These are phyloP conservation scores for Serilophus lunatus DNA, from an alignment of 2,113 vertebrate genomes.

Conservation along the genomic window DNA sequence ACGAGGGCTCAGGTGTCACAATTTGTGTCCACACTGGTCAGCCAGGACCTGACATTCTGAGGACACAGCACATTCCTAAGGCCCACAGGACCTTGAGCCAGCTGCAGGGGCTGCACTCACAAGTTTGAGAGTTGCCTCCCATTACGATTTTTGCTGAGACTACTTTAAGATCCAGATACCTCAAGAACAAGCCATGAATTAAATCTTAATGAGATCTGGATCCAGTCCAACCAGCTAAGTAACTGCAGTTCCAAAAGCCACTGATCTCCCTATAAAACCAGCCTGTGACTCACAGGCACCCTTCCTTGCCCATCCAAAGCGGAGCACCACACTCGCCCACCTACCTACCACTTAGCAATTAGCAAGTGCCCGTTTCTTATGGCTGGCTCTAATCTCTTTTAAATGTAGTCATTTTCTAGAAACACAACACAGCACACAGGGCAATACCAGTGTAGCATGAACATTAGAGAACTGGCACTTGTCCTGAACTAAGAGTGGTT, in stretches of 20 bases:
- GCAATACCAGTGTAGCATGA: neutral
- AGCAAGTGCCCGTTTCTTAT: neutral
- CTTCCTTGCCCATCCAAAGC: neutral
- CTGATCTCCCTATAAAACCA: neutral
- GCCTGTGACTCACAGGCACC: neutral
- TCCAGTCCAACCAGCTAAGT: slow-evolving; percentile 4
- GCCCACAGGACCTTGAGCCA: neutral
- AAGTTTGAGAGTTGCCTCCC: neutral
- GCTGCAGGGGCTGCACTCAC: neutral
- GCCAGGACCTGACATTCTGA: neutral
- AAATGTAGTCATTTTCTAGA: neutral
- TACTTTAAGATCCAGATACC: neutral
- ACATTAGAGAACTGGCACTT: neutral
- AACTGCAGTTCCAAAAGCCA: slow-evolving; percentile 8
- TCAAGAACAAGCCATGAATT: neutral
- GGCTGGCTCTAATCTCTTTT: neutral
- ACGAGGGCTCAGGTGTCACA: neutral
- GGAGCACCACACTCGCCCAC: neutral
- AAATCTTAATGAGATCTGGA: slow-evolving; percentile 44
- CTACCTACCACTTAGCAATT: neutral
- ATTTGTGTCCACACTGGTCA: rapidly evolving
- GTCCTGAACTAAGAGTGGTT: slow-evolving; percentile 3
- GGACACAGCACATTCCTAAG: rapidly evolving
- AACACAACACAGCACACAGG: neutral
- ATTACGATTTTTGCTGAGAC: slow-evolving; percentile 14